A percentile compares a stretch with the other conserved stretches of the same genome.
phyloP scores from a whole-genome alignment of 2,113 vertebrate species.

The Coptodon bakossiorum region DNA sequence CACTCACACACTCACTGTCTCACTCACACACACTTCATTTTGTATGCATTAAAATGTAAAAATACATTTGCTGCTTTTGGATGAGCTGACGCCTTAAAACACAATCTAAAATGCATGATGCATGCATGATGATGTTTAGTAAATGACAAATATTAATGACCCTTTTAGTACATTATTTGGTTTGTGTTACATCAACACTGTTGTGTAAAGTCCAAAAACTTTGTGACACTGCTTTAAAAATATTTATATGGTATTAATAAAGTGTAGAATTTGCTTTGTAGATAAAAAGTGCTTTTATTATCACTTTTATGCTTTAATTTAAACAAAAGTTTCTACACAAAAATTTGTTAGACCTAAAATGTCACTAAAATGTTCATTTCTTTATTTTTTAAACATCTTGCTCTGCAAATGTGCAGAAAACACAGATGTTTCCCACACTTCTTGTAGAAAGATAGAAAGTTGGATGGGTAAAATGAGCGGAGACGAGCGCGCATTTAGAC shows the following conservation, averaged over 20 bases:
- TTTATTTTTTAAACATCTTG: accelerated
- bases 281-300: not conserved
- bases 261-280: not conserved
- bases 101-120: not conserved
- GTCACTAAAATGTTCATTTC: not conserved
- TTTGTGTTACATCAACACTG: not conserved
- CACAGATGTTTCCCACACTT: not conserved
- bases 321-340: not conserved
- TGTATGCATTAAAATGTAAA: not conserved
- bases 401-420: not conserved
- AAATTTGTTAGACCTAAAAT: not conserved
- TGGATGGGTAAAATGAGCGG: not conserved
- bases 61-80: not conserved
- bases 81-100: not conserved
- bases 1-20: not conserved
- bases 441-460: not conserved
- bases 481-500: not conserved
- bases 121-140: not conserved
- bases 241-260: not conserved
- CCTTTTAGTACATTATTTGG: not conserved
- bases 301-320: not conserved
- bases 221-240: not conserved
- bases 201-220: not conserved
- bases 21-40: not conserved
- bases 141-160: not conserved